Base-by-base conservation (phyloP, 2,888 invertebrate genomes). In the Ophion costatus region DNA sequence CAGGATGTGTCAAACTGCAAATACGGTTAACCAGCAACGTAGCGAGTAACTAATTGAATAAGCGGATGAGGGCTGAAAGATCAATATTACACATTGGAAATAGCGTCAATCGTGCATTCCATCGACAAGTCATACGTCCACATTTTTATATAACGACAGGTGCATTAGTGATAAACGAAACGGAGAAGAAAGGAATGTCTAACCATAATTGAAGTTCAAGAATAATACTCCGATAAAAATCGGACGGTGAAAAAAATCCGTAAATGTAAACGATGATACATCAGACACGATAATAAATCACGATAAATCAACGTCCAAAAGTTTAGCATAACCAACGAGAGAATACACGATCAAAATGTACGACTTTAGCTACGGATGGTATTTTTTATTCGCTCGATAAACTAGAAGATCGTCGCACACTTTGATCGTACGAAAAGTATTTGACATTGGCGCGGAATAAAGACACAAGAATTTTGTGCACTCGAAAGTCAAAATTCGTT, bases 51-150 rank as follows among this genome's bases (percentile, higher is more conserved):
- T 77, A 78, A 71, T 10, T 3, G 22, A 38, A 22, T 42, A 24
- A 64, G 20, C 57, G 71, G 45, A 24, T 10, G 56, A 76, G 76
- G 64, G 73, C 67, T 74, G 51, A 80, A 51, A 78, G 79, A 78
- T 61, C 73, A 82, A 74, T 89, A 80, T 87, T 84, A 79, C 38
- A 88, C 85, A 87, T 89, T 90, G 87, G 85, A 88, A 88, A 80
- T 71, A 84, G 84, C 74, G 89, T 89, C 86, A 88, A 89, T 89
- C 86, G 86, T 88, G 33, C 51, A 88, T 88, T 90, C 85, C 85
- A 86, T 87, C 67, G 86, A 79, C 45, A 86, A 86, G 85, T 84
- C 85, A 89, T 90, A 90, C 91, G 91, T 91, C 91, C 91, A 91
- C 78, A 86, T 88, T 88, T 90, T 91, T 90, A 51, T 91, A 89